Evolutionary conservation across 2,797 vertebrate genomes (phyloP).

Genomic region (Sebastes ruberrimus): DNA sequence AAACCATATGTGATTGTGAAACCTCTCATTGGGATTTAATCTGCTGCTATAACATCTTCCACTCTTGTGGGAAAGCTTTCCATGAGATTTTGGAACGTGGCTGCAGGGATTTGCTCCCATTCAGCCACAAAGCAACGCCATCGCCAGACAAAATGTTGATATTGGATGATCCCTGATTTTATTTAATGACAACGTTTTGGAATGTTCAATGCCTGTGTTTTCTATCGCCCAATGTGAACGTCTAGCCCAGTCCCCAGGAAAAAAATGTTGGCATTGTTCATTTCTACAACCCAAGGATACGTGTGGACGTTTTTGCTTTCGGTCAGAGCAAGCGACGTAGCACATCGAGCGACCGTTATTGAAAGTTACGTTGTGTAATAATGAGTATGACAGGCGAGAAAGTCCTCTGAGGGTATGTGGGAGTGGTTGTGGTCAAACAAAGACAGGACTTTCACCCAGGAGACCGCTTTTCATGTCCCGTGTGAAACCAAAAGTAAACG

Average conservation of each 20-base stretch:
- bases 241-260: neutral
- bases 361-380: neutral
- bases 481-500: neutral
- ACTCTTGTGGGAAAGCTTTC: neutral
- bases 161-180: neutral
- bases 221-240: neutral
- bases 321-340: neutral
- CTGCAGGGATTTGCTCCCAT: neutral
- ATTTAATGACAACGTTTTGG: neutral
- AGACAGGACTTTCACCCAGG: neutral
- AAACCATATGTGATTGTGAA: neutral
- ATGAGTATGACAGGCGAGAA: neutral
- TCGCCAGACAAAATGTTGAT: neutral
- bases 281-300: neutral
- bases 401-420: neutral
- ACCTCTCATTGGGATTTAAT: neutral
- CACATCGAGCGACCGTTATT: neutral
- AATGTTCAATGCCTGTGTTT: neutral
- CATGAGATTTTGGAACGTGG: neutral
- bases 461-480: neutral
- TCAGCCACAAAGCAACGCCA: neutral
- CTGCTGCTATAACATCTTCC: neutral
- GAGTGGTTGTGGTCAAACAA: neutral
- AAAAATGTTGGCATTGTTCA: neutral
- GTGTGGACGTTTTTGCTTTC: neutral